Evolutionary conservation across 30 jellyfish, hydroid and myxozoan species (phyloP), one percentile per base, ranked within the genome.

Genomic region (Morbakka virulenta): DNA sequence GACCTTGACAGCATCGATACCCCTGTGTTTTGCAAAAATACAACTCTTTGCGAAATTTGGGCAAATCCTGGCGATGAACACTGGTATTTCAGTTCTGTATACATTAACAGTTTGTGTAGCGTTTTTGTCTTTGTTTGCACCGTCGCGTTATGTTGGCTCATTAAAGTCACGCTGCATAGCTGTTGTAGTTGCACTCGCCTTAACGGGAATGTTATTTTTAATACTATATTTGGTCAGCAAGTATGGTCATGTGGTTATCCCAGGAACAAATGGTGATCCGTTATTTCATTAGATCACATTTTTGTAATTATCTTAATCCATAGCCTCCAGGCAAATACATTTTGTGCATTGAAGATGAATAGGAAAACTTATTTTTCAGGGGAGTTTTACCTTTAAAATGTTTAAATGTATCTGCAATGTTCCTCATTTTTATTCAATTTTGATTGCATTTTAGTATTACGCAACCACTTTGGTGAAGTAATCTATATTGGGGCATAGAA

Each of bases 71-170:
- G 93, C 93, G 21, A 61, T 81, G 36, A 81, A 81, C 76, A 81
- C 93, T 9, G 72, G 79, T 25, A 73, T 81, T 80, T 81, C 93
- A 2, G 72, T 81, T 34, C 28, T 81, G 0, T 81, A 81, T 74
- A 81, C 93, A 17, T 62, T 81, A 76, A 81, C 93, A 26, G 63
- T 81, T 17, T 81, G 93, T 80, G 93, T 81, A 52, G 72, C 85
- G 41, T 47, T 81, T 75, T 85, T 81, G 0, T 28, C 85, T 85
- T 69, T 81, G 30, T 53, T 81, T 73, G 93, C 85, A 35, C 93
- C 93, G 9, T 61, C 85, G 32, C 82, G 93, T 35, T 69, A 34
- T 66, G 35, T 64, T 62, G 85, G 85, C 68, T 62, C 85, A 25
- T 2, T 81, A 4, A 69, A 53, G 50, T 70, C 80, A 17, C 93